Evolutionary conservation across 2,113 vertebrate genomes (phyloP).

Genomic region (Aspidoscelis tigris): DNA sequence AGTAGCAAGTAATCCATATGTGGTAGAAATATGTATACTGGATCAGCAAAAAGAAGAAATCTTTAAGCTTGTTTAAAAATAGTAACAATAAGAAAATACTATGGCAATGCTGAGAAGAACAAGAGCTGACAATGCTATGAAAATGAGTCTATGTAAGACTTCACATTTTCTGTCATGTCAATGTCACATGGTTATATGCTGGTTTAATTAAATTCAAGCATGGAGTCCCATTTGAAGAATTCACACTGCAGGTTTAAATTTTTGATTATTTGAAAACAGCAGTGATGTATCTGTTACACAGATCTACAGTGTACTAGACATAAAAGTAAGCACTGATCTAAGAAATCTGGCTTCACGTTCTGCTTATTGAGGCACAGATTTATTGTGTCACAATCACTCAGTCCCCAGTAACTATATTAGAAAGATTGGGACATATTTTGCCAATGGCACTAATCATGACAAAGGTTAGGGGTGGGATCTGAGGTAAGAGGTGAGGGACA

Average conservation of each 20-base stretch:
- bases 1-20: neutral
- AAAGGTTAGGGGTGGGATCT: no score
- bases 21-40: neutral
- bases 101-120: neutral
- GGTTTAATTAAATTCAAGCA: no score
- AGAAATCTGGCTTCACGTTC: neutral
- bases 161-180: neutral
- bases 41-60: neutral
- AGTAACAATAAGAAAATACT: neutral
- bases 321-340: neutral
- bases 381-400: neutral
- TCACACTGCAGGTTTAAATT: no score
- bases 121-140: neutral
- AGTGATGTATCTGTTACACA: neutral
- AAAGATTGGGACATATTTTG: no score
- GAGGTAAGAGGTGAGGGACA: no score
- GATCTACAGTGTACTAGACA: neutral
- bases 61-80: no score
- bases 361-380: neutral
- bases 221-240: no score
- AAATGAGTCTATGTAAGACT: neutral
- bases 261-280: neutral
- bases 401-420: no score
- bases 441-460: no score
- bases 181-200: neutral